Evolutionary conservation across 2,797 vertebrate genomes (phyloP).

Genomic region (Poeciliopsis presidionis): DNA sequence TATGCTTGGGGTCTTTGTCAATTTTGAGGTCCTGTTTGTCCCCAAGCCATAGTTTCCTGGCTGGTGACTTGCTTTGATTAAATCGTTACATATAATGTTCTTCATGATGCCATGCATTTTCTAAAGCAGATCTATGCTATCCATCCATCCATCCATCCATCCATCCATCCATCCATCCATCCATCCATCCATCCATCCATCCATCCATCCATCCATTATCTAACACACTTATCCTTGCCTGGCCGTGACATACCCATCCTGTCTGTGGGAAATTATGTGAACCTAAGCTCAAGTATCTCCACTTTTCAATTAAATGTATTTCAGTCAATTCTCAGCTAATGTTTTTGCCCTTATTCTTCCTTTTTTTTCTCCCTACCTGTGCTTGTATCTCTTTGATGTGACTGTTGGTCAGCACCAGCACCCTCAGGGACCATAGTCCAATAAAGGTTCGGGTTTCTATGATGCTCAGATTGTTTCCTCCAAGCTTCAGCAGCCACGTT

Average conservation of each 20-base stretch:
- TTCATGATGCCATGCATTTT: not conserved
- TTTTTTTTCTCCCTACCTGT: conserved; percentile 54
- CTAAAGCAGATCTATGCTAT: not conserved
- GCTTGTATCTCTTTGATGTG: conserved; percentile 64
- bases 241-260: no score
- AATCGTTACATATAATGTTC: not conserved
- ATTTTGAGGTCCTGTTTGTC: not conserved
- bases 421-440: conserved; percentile 77
- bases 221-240: no score
- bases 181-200: no score
- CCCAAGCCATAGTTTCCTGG: not conserved
- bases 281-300: not conserved
- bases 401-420: conserved; percentile 74
- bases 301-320: not conserved
- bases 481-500: conserved; percentile 80
- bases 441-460: conserved; percentile 68
- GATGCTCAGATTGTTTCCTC: conserved; percentile 68
- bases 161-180: no score
- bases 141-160: no score
- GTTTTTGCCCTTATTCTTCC: not conserved
- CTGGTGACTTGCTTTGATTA: not conserved
- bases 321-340: not conserved
- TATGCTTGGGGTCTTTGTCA: not conserved
- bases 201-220: no score
- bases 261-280: not conserved